phyloP scores from a whole-genome alignment of 2,797 vertebrate species.

The Enteromius thamalakanensis region DNA sequence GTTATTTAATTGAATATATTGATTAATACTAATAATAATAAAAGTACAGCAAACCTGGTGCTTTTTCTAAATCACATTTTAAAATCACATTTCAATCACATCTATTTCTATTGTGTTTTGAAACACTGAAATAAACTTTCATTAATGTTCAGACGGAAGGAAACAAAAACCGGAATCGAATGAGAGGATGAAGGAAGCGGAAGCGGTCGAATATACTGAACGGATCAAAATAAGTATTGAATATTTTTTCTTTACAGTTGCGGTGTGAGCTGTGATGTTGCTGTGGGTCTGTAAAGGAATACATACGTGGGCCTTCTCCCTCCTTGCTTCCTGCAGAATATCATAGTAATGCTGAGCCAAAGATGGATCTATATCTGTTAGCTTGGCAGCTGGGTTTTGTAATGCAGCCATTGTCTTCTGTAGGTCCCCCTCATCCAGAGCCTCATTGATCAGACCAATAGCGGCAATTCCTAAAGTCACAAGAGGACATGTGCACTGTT shows the following conservation, averaged over 20 bases:
- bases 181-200: neutral
- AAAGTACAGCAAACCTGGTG: neutral
- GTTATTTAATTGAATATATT: neutral
- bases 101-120: neutral
- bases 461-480: conserved; percentile 88
- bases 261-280: neutral
- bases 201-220: neutral
- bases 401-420: conserved; percentile 86
- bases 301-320: conserved; percentile 95
- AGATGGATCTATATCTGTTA: conserved; percentile 83
- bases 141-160: neutral
- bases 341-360: conserved; percentile 98
- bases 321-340: conserved; percentile 88
- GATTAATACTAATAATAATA: neutral
- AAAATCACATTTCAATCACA: neutral
- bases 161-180: neutral
- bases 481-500: neutral
- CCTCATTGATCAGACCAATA: conserved; percentile 95
- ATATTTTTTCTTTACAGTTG: neutral
- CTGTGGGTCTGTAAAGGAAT: neutral
- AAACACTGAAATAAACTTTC: neutral
- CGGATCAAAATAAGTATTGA: neutral
- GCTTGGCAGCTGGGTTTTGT: conserved; percentile 90
- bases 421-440: conserved; percentile 90
- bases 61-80: neutral